Evolutionary conservation across 2,113 vertebrate genomes (phyloP).

Genomic region (Passer montanus): DNA sequence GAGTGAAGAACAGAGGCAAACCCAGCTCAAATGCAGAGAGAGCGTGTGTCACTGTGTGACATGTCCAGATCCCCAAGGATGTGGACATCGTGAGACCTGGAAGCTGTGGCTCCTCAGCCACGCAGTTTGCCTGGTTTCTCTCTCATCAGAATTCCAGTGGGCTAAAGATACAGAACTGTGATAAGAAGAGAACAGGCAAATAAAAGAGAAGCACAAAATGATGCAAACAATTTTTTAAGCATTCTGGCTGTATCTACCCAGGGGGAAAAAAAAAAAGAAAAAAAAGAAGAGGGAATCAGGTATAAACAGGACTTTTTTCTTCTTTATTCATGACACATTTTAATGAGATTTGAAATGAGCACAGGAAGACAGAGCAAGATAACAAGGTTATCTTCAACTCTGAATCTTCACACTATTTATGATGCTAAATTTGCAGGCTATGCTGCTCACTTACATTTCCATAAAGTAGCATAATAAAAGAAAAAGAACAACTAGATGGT

Average conservation of each 20-base stretch:
- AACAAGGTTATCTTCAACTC: constrained; percentile 42
- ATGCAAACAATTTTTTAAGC: neutral
- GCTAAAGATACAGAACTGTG: neutral
- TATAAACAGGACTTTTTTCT: constrained; percentile 6
- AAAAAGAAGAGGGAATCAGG: neutral
- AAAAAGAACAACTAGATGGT: neutral
- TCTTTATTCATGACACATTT: constrained; percentile 16
- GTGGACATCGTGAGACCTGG: rapidly evolving
- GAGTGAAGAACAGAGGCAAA: neutral
- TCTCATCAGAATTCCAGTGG: neutral
- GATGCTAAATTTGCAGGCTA: constrained; percentile 34
- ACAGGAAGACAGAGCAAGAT: constrained; percentile 24
- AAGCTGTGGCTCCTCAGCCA: neutral
- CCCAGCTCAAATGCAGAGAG: neutral
- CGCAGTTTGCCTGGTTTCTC: neutral
- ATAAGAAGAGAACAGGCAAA: neutral
- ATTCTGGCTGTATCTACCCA: neutral
- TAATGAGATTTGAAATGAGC: constrained; percentile 47
- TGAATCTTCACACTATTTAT: constrained; percentile 45
- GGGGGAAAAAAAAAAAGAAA: neutral
- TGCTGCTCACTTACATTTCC: constrained; percentile 42
- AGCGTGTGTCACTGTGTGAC: rapidly evolving
- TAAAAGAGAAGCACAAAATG: neutral
- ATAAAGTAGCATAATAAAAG: constrained; percentile 27
- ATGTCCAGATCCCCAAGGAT: neutral